phyloP scores from a whole-genome alignment of 2,888 invertebrate genomes.

The Leptothorax acervorum region DNA sequence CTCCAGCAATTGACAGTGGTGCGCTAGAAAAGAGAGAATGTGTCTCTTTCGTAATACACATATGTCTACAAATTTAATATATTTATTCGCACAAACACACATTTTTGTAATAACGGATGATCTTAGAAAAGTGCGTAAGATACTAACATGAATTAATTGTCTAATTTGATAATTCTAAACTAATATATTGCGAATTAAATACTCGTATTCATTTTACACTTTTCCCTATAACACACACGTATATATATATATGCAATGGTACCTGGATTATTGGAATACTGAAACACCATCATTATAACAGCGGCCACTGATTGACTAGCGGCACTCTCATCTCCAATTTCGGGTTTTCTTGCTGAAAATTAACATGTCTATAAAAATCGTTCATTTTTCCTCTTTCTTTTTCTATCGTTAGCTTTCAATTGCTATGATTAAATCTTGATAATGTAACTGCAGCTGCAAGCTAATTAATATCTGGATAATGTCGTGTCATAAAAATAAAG shows the following conservation, averaged over 20 bases:
- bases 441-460: constrained; percentile 3
- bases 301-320: constrained; percentile 95
- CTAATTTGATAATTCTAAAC: background rate
- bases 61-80: background rate
- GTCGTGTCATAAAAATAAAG: constrained; percentile 3
- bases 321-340: constrained; percentile 92
- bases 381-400: background rate
- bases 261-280: constrained; percentile 97
- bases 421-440: background rate
- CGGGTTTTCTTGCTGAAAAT: constrained; percentile 89
- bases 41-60: background rate
- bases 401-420: constrained; percentile 16
- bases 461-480: background rate
- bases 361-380: background rate
- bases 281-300: constrained; percentile 98
- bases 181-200: constrained; percentile 4
- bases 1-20: constrained; percentile 98
- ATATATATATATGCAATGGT: constrained; percentile 56
- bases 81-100: background rate
- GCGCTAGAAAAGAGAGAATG: constrained; percentile 88
- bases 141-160: background rate
- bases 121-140: background rate
- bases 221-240: constrained; percentile 17
- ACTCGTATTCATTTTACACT: background rate
- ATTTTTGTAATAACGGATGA: background rate